These are phyloP conservation scores for Leptatherina wallacei DNA, from an alignment of 2,797 vertebrate species.

Conservation along the genomic window DNA sequence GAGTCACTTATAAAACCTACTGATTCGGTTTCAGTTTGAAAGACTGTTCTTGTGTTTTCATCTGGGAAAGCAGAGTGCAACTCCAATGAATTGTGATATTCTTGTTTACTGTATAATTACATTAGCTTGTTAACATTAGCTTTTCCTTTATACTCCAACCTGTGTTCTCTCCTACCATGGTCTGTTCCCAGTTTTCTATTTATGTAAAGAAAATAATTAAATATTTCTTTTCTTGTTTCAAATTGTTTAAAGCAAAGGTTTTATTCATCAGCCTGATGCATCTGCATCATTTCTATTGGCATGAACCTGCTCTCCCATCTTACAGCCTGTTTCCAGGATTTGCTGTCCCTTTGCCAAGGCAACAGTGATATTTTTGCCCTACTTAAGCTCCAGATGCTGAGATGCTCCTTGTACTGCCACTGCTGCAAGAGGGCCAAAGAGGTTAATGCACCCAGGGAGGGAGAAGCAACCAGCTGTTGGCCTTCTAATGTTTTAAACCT, in stretches of 20 bases:
- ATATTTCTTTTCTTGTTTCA: background rate
- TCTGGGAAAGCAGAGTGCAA: too few relatives aligned
- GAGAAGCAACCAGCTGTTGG: slow-evolving; percentile 95
- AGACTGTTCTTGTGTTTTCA: too few relatives aligned
- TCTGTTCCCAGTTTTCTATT: background rate
- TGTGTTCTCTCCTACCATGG: background rate
- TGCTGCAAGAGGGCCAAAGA: slow-evolving; percentile 88
- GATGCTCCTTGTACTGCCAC: slow-evolving; percentile 92
- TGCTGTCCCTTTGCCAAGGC: slow-evolving; percentile 72
- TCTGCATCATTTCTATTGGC: slow-evolving; percentile 40
- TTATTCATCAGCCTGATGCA: slow-evolving; percentile 13
- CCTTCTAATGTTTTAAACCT: slow-evolving; percentile 93
- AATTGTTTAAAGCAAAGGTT: slow-evolving; percentile 16
- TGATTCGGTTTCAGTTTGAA: background rate
- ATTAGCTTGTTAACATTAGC: too few relatives aligned
- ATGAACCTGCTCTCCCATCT: slow-evolving; percentile 73
- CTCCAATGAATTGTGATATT: too few relatives aligned
- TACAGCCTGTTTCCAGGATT: slow-evolving; percentile 86
- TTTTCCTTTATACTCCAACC: too few relatives aligned
- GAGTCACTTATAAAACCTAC: background rate
- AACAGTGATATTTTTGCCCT: slow-evolving; percentile 87
- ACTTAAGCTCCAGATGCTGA: slow-evolving; percentile 90
- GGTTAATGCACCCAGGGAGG: slow-evolving; percentile 96
- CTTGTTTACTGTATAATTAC: too few relatives aligned
- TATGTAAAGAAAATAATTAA: background rate